These are phyloP conservation scores for Fregata magnificens DNA, from an alignment of 2,113 vertebrate genomes.

Conservation along the genomic window DNA sequence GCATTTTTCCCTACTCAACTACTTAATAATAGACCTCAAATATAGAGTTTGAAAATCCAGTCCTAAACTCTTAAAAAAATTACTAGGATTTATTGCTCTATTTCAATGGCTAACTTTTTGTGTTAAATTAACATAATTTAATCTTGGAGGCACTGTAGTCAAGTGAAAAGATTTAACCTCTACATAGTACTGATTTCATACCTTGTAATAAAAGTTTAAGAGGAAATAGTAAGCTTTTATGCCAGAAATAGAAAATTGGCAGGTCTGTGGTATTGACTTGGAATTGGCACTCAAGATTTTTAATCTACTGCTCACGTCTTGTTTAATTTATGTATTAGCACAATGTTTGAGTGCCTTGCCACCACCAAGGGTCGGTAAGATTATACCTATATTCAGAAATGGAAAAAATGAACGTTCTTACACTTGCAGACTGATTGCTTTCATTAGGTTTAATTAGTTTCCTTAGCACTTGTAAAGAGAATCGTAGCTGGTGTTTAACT, in stretches of 20 bases:
- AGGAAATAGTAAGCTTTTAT: slow-evolving; percentile 30
- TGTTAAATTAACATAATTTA: slow-evolving; percentile 30
- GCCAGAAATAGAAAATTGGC: not conserved
- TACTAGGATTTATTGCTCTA: not conserved
- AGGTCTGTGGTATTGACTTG: not conserved
- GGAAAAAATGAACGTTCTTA: slow-evolving; percentile 31
- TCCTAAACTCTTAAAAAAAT: not conserved
- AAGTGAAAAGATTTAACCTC: slow-evolving; percentile 40
- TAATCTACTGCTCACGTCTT: slow-evolving; percentile 22
- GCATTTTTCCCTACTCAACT: not conserved
- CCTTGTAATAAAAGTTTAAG: slow-evolving; percentile 34
- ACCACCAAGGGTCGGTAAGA: slow-evolving; percentile 23
- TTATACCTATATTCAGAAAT: slow-evolving; percentile 55
- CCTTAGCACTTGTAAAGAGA: slow-evolving; percentile 62
- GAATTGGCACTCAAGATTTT: slow-evolving; percentile 16
- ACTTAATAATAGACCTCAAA: not conserved
- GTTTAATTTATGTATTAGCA: slow-evolving; percentile 60
- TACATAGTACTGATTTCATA: slow-evolving; percentile 11
- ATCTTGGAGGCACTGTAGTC: not conserved
- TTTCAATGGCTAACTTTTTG: not conserved
- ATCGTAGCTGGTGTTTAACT: slow-evolving; percentile 60
- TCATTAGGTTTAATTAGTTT: slow-evolving; percentile 77
- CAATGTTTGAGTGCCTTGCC: slow-evolving; percentile 16
- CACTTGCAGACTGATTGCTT: slow-evolving; percentile 69
- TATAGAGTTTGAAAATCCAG: not conserved